phyloP scores from a whole-genome alignment of 2,797 vertebrate genomes.

The Philypnodon macrostomus region DNA sequence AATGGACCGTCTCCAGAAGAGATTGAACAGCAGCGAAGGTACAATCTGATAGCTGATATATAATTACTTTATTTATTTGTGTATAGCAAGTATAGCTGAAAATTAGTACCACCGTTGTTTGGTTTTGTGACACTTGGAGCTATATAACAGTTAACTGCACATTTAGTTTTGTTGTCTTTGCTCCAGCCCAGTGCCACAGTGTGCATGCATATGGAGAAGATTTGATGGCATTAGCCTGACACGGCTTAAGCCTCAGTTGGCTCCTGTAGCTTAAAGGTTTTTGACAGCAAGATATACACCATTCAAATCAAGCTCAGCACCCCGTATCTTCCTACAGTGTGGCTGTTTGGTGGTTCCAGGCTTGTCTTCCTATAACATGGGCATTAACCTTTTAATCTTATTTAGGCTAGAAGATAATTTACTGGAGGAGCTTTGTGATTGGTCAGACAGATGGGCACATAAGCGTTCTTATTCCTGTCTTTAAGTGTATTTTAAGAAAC shows the following conservation, averaged over 20 bases:
- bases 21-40: slow-evolving; percentile 86
- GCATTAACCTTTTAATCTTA: slow-evolving; percentile 61
- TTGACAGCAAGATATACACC: slow-evolving; percentile 34
- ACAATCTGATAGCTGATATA: slow-evolving; percentile 17
- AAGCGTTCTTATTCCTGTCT: slow-evolving; percentile 14
- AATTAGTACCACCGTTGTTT: slow-evolving; percentile 6
- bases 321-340: slow-evolving; percentile 14
- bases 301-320: slow-evolving; percentile 25
- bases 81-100: background rate
- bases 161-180: slow-evolving; percentile 49
- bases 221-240: slow-evolving; percentile 68
- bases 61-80: background rate
- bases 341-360: slow-evolving; percentile 13
- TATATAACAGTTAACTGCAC: slow-evolving; percentile 41
- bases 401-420: slow-evolving; percentile 51
- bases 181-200: slow-evolving; percentile 37
- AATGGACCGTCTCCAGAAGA: slow-evolving; percentile 87
- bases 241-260: slow-evolving; percentile 56
- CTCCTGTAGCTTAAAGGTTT: slow-evolving; percentile 56
- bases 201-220: slow-evolving; percentile 56
- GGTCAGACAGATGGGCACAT: slow-evolving; percentile 31
- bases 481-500: slow-evolving; percentile 25
- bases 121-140: slow-evolving; percentile 1
- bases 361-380: slow-evolving; percentile 10
- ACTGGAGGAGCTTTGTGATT: slow-evolving; percentile 38